Evolutionary conservation across 2,888 invertebrate genomes (phyloP).

Genomic region (Kuschelorhynchus macadamiae): DNA sequence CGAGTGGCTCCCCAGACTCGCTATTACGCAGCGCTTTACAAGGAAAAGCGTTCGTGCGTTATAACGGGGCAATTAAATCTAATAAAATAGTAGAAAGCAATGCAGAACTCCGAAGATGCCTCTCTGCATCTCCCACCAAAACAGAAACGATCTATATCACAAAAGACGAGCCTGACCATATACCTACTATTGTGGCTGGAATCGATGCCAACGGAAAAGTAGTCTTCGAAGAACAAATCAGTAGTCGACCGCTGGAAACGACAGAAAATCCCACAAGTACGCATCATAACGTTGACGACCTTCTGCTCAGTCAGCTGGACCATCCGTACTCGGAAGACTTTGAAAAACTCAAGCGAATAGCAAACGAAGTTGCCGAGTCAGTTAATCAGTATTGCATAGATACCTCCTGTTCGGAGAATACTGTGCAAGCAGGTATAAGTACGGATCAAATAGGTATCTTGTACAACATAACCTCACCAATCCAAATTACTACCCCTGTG

Average conservation of each 20-base stretch:
- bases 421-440: conserved; percentile 70
- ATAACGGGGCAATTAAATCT: conserved; percentile 62
- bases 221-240: conserved; percentile 64
- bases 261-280: conserved; percentile 72
- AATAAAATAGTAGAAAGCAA: conserved; percentile 58
- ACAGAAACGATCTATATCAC: conserved; percentile 67
- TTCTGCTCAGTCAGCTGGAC: conserved; percentile 78
- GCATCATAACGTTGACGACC: conserved; percentile 78
- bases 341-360: conserved; percentile 87
- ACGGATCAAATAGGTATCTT: conserved; percentile 65
- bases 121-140: conserved; percentile 69
- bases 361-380: conserved; percentile 85
- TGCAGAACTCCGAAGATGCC: conserved; percentile 73
- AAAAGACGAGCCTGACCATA: conserved; percentile 63
- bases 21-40: conserved; percentile 86
- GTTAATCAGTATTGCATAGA: conserved; percentile 78
- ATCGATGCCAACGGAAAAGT: conserved; percentile 65
- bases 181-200: conserved; percentile 66
- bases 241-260: conserved; percentile 47
- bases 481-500: conserved; percentile 71
- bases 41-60: conserved; percentile 76
- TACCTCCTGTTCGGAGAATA: conserved; percentile 70
- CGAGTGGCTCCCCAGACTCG: conserved; percentile 75
- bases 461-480: conserved; percentile 65
- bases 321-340: conserved; percentile 84